Evolutionary conservation across 2,888 invertebrate genomes (phyloP).

Genomic region (Protonemura montana): DNA sequence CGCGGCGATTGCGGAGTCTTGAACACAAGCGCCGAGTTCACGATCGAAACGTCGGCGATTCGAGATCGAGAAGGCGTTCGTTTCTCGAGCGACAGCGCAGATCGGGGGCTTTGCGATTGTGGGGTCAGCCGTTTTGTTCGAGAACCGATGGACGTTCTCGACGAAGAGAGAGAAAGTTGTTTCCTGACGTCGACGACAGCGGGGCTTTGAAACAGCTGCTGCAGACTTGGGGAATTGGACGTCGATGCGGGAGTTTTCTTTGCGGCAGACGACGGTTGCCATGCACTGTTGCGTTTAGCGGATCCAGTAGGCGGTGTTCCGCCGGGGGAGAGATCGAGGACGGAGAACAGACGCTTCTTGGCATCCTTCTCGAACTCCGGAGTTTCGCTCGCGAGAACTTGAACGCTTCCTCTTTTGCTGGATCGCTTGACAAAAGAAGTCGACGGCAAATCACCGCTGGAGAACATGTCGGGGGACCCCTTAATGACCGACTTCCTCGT

Average conservation of each 20-base stretch:
- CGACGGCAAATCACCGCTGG: background rate
- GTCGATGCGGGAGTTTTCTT: background rate
- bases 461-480: background rate
- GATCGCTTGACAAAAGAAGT: background rate
- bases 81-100: too few relatives aligned
- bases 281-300: background rate
- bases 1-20: slow-evolving; percentile 17
- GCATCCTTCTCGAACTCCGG: background rate
- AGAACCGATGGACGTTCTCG: background rate
- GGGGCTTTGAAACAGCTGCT: background rate
- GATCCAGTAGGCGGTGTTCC: background rate
- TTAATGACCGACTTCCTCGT: too few relatives aligned
- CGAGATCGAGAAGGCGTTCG: background rate
- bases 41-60: background rate
- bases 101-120: background rate
- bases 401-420: background rate
- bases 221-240: background rate
- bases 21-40: background rate
- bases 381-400: background rate
- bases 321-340: background rate
- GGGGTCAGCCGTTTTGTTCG: background rate
- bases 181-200: background rate
- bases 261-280: background rate
- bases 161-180: background rate
- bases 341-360: background rate